Base-by-base conservation (phyloP, 2,113 vertebrate genomes). In the Piliocolobus tephrosceles region DNA sequence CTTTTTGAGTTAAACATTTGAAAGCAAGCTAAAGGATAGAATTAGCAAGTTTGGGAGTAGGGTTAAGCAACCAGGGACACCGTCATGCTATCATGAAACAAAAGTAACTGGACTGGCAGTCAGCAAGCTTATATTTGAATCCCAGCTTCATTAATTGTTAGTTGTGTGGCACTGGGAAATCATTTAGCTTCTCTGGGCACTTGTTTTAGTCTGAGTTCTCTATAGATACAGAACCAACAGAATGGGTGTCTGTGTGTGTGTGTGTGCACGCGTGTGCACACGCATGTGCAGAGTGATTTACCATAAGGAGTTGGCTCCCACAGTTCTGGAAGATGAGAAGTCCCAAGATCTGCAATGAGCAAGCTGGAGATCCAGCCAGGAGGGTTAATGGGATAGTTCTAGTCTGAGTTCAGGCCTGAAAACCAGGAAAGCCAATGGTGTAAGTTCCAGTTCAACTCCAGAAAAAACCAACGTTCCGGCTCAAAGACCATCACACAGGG, bases 21-120 rank as follows among this genome's bases (percentile, higher is more conserved):
- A 93, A 88, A 79, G 75, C 88, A 45, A 88, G 38, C 66, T 45
- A 50, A 89, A 87, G 30, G 50, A 20, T 27, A 87, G 40, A 89
- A 61, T 40, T 35, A 90, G 32, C 25, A 87, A 47, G 47, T 89
- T 90, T 76, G 86, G 55, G 6, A 23, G 4, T 17, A 43, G 22
- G 9, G 50, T 91, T 50, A 50, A 47, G 66, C 95, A 90, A 70
- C 85, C 61, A 96, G 47, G 79, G 40, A 47, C 35, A 50, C 20
- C 30, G 17, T 12, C 40, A 3, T 58, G 23, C 76, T 80, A 1
- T 79, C 78, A 90, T 57, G 68, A 83, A 90, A 78, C n/a, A 78
- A 40, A 70, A 81, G 27, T 79, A 40, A 70, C 17, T 55, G 14
- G 40, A 25, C 84, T 61, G 16, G n/a, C 25, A 45, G 18, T 72